Percentiles rank a stretch among this genome's conserved stretches.
phyloP scores from a whole-genome alignment of 2,888 invertebrate species.

The Lepidochitona cinerea region DNA sequence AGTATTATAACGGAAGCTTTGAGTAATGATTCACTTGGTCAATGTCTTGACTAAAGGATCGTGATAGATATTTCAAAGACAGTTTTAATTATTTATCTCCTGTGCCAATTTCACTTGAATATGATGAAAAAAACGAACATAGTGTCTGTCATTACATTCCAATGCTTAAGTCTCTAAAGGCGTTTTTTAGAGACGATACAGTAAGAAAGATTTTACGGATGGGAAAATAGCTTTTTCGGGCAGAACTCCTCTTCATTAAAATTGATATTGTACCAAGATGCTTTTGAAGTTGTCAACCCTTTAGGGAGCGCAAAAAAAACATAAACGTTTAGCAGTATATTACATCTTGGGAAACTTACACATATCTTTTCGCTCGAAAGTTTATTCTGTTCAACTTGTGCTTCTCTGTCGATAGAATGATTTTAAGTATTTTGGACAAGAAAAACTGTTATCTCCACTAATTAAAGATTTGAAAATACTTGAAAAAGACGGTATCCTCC shows the following conservation, averaged over 20 bases:
- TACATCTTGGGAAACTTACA: not conserved
- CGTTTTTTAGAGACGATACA: not conserved
- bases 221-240: constrained; percentile 12
- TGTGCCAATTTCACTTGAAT: constrained; percentile 6
- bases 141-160: constrained; percentile 13
- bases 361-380: not conserved
- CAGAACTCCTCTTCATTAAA: not conserved
- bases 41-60: not conserved
- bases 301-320: not conserved
- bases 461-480: not conserved
- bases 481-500: not conserved
- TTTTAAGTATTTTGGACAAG: constrained; percentile 2
- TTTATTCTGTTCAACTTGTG: constrained; percentile 1
- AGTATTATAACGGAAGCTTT: not conserved
- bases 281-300: constrained; percentile 5
- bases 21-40: not conserved
- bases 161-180: constrained; percentile 7
- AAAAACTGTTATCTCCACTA: not conserved
- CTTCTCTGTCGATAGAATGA: not conserved
- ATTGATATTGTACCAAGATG: not conserved
- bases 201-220: not conserved
- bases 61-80: constrained; percentile 19
- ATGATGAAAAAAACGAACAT: not conserved
- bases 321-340: not conserved
- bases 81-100: constrained; percentile 17